Evolutionary conservation across 2,113 vertebrate genomes (phyloP), one percentile per base, ranked within the genome.

Genomic region (Oxygymnocypris stewartii): DNA sequence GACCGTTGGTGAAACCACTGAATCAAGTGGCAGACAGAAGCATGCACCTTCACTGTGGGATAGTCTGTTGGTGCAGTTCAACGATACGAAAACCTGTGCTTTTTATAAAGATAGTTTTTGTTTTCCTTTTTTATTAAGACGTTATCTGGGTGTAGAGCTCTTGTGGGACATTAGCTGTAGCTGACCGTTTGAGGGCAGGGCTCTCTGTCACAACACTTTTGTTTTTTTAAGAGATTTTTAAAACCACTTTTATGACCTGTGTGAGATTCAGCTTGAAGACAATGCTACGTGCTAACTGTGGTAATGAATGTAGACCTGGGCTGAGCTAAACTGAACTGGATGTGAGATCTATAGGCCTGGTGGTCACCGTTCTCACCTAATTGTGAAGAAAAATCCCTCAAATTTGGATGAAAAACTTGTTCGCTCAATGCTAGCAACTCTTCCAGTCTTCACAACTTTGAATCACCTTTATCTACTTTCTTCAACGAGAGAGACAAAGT

Each of bases 1-100:
- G 91, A 90, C 93, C 91, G 88, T 96, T 91, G 93, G 94, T 91
- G 89, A 92, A 96, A 97, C 96, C 97, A 97, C 97, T 98, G 96
- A 95, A 93, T 92, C 93, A 89, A 95, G 94, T 95, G 92, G 90
- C 87, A 88, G 57, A 51, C 83, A 87, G 91, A 92, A 93, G 94
- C 93, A 92, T 90, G 84, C 93, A 92, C 94, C 90, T 91, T 92
- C 94, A 95, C 92, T 95, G 93, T 95, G 92, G 93, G 82, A 89
- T 71, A 79, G 57, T 80, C 74, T 73, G 35, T 77, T 84, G 90
- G 91, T 89, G 89, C 57, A 57, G 80, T 93, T 89, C 92, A 94
- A 94, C 93, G 94, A 90, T 93, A 95, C 37, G 94, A 95, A 93
- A 91, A 88, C 94, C 93, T 94, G 95, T 95, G 92, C 92, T 94